A percentile compares a stretch with the other conserved stretches of the same genome.
These are phyloP conservation scores for Thereva nobilitata DNA, from an alignment of 2,888 invertebrate species.

Conservation along the genomic window DNA sequence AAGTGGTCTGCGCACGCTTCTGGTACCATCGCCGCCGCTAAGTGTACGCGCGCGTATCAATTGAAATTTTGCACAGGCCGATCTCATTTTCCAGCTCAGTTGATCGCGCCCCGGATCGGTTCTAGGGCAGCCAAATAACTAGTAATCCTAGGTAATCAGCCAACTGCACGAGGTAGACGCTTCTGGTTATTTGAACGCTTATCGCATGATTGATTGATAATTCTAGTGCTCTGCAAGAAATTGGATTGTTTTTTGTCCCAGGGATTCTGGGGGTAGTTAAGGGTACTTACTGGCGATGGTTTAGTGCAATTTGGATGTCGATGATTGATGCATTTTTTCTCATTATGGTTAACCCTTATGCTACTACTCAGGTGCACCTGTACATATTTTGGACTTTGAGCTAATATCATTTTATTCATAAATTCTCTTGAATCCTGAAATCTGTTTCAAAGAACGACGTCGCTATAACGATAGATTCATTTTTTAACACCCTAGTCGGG, in stretches of 20 bases:
- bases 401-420: too few species aligned
- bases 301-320: too few species aligned
- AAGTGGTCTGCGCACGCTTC: constrained; percentile 25
- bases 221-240: constrained; percentile 16
- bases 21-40: constrained; percentile 1
- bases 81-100: constrained; percentile 22
- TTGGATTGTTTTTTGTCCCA: constrained; percentile 1
- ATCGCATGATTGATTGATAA: constrained; percentile 35
- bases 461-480: too few species aligned
- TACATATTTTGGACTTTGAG: too few species aligned
- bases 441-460: too few species aligned
- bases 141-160: constrained; percentile 37
- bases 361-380: too few species aligned
- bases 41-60: not conserved
- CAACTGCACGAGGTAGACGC: constrained; percentile 31
- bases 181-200: constrained; percentile 39
- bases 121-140: constrained; percentile 11
- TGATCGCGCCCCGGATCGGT: not conserved
- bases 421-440: too few species aligned
- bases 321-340: too few species aligned
- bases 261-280: not conserved
- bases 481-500: too few species aligned
- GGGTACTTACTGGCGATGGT: too few species aligned
- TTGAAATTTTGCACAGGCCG: constrained; percentile 21
- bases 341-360: too few species aligned